Percentiles rank a stretch among this genome's conserved stretches.
Conservation (phyloP, 35 echinoderm and acorn worm species). For the Strongylocentrotus purpuratus region DNA sequence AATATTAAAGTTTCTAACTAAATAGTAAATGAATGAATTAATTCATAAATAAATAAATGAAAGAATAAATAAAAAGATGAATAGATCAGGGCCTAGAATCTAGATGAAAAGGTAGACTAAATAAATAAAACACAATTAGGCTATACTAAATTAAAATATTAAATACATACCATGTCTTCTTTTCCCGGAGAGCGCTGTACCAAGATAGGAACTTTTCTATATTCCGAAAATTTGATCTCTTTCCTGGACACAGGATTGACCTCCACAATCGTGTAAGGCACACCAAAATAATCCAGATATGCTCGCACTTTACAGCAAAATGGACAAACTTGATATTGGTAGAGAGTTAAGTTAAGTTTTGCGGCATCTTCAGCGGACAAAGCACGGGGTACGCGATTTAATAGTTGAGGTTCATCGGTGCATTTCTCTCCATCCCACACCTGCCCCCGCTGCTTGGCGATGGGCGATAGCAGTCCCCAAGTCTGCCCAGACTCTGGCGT, state of each 20-base stretch:
- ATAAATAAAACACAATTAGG: too few relatives aligned
- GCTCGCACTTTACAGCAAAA: slow-evolving; percentile 97
- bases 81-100: too few relatives aligned
- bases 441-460: slow-evolving; percentile 6
- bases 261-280: slow-evolving; percentile 85
- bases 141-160: too few relatives aligned
- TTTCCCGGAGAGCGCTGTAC: slow-evolving; percentile 56
- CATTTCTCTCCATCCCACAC: neutral
- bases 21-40: too few relatives aligned
- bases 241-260: slow-evolving; percentile 85
- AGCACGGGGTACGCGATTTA: slow-evolving; percentile 46
- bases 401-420: slow-evolving; percentile 4
- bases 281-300: slow-evolving; percentile 92
- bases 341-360: slow-evolving; percentile 80
- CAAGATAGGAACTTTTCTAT: slow-evolving; percentile 94
- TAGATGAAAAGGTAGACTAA: too few relatives aligned
- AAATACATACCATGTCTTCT: slow-evolving; percentile 66
- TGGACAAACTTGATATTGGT: slow-evolving; percentile 97
- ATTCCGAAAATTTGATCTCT: slow-evolving; percentile 91
- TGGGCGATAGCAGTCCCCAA: neutral
- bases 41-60: too few relatives aligned
- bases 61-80: too few relatives aligned
- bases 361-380: slow-evolving; percentile 66
- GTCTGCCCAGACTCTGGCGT: neutral
- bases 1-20: too few relatives aligned